A percentile compares a stretch with the other conserved stretches of the same genome.
Conservation (phyloP, 1,140 invertebrate genomes). For the fruit fly (Drosophila melanogaster) region DNA sequence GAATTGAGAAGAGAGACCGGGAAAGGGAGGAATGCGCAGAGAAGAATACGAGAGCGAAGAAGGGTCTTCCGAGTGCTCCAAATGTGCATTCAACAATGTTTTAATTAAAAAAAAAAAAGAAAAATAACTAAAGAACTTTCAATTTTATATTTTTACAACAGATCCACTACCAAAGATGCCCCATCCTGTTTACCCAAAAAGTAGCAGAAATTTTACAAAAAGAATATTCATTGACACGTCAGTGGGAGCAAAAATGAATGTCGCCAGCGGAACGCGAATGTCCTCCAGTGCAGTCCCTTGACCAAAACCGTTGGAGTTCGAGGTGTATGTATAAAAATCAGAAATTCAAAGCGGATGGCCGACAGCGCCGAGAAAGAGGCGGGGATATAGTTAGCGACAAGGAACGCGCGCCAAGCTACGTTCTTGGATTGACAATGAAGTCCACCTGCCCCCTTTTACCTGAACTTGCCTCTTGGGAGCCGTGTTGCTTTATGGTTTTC, state of each 20-base stretch:
- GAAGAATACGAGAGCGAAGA: conserved; percentile 5
- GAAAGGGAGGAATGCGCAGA: not conserved
- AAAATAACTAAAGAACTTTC: no score
- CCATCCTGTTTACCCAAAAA: not conserved
- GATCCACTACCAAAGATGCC: no score
- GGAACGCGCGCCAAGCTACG: conserved; percentile 62
- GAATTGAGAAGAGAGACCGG: conserved; percentile 8
- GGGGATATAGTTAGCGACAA: conserved; percentile 9
- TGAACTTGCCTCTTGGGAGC: not conserved
- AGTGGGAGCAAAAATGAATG: conserved; percentile 61
- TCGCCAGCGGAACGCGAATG: conserved; percentile 9
- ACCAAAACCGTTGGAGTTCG: conserved; percentile 48
- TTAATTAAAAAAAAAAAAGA: no score
- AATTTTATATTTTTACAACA: no score
- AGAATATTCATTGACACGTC: conserved; percentile 19
- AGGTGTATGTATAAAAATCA: conserved; percentile 46
- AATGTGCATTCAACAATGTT: not conserved
- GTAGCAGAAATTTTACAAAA: not conserved
- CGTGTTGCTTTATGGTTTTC: conserved; percentile 17
- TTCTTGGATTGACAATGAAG: conserved; percentile 49
- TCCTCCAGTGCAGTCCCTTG: conserved; percentile 48
- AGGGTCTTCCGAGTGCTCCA: not conserved
- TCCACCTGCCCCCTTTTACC: conserved; percentile 3
- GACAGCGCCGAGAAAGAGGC: conserved; percentile 1
- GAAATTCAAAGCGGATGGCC: conserved; percentile 45